Percentiles rank a stretch among this genome's conserved stretches.
Conservation (phyloP, 2,888 invertebrate genomes). For the Papilio gigon region DNA sequence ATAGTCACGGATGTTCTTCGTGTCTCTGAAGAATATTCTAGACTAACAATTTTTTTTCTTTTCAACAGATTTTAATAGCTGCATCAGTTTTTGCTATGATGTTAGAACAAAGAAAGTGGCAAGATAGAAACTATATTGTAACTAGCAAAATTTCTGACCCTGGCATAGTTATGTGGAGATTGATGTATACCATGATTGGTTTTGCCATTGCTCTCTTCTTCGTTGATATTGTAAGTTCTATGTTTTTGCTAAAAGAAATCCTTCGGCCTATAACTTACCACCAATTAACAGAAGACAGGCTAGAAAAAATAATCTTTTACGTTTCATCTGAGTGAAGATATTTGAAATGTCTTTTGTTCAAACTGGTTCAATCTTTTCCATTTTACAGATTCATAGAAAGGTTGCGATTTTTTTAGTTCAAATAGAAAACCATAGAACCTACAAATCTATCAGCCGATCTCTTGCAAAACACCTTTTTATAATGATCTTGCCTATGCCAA, state of each 20-base stretch:
- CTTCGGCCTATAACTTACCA: background rate
- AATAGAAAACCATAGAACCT: conserved; percentile 28
- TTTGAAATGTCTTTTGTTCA: background rate
- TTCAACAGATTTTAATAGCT: conserved; percentile 23
- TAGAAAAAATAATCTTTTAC: background rate
- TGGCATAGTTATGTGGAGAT: background rate
- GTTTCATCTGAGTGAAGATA: background rate
- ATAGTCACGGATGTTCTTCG: no score
- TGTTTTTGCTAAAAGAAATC: background rate
- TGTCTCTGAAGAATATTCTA: no score
- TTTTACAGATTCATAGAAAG: conserved; percentile 18
- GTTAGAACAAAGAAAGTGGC: background rate
- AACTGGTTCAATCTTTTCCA: background rate
- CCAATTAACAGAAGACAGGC: background rate
- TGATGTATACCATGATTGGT: background rate
- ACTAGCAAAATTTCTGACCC: background rate
- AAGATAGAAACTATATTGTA: background rate
- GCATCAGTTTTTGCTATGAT: background rate
- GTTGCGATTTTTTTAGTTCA: conserved; percentile 1
- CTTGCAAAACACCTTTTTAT: conserved; percentile 7
- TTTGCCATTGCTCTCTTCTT: background rate
- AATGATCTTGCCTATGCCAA: conserved; percentile 1
- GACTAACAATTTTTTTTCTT: background rate
- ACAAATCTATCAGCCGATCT: conserved; percentile 14
- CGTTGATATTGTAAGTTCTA: conserved; percentile 21